phyloP scores from a whole-genome alignment of 2,113 vertebrate species.

The Ailurus styani region DNA sequence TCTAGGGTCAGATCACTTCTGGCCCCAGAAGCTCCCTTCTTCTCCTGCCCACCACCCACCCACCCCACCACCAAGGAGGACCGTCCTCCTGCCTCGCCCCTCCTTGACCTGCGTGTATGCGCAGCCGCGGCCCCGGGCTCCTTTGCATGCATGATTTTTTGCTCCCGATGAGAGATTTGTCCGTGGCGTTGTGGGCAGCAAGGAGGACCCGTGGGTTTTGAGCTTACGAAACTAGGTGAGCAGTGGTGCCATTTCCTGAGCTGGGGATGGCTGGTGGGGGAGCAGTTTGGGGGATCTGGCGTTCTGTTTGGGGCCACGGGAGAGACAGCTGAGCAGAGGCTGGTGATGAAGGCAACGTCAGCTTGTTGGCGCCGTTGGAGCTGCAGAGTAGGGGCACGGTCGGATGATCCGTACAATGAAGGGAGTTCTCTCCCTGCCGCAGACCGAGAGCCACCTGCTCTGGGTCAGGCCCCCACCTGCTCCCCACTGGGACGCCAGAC shows the following conservation, averaged over 20 bases:
- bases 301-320: rapidly evolving
- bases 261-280: background rate
- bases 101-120: rapidly evolving
- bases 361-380: rapidly evolving
- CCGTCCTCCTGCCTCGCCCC: rapidly evolving
- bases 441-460: background rate
- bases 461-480: background rate
- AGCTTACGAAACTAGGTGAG: background rate
- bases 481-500: background rate
- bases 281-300: background rate
- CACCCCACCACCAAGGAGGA: background rate
- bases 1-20: background rate
- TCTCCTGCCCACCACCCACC: background rate
- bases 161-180: background rate
- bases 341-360: rapidly evolving
- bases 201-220: rapidly evolving
- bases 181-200: rapidly evolving
- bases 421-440: background rate
- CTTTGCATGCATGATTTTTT: rapidly evolving
- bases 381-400: too few relatives aligned
- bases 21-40: rapidly evolving
- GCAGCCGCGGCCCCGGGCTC: rapidly evolving
- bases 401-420: rapidly evolving
- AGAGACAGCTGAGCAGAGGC: background rate
- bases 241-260: background rate